Conservation (phyloP, 2,888 invertebrate genomes). For the Microctonus hyperodae region DNA sequence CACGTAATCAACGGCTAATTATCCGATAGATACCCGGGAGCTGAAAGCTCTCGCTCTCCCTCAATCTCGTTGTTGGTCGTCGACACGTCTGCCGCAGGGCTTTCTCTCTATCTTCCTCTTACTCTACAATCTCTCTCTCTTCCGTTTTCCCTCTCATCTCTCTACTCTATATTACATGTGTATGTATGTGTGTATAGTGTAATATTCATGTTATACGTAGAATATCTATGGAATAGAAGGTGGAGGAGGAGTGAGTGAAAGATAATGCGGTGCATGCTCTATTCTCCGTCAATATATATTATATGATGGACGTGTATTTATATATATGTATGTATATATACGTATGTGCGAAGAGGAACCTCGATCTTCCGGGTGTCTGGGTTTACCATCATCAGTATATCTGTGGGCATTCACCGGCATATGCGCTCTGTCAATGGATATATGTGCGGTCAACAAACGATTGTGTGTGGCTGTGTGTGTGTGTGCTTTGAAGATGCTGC, state of each 20-base stretch:
- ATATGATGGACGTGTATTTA: background rate
- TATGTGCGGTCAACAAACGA: background rate
- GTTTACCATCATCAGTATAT: conserved; percentile 14
- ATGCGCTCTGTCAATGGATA: background rate
- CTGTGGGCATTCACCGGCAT: conserved; percentile 29
- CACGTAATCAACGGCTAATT: conserved; percentile 63
- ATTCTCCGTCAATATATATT: no score
- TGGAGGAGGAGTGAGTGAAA: no score
- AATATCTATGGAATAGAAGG: no score
- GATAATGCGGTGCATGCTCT: no score
- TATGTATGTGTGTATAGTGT: no score
- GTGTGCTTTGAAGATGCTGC: conserved; percentile 32
- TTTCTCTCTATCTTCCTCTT: conserved; percentile 10
- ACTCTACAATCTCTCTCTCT: conserved; percentile 13
- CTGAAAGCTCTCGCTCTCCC: conserved; percentile 30
- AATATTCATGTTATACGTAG: no score
- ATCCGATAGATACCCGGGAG: conserved; percentile 61
- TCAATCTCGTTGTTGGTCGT: background rate
- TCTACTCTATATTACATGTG: background rate
- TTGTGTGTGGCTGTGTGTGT: background rate
- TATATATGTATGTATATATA: background rate
- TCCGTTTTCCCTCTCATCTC: background rate
- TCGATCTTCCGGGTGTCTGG: conserved; percentile 32
- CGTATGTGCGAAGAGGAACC: conserved; percentile 15
- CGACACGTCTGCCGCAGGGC: conserved; percentile 31